Base-by-base conservation (phyloP, 1,140 invertebrate genomes). In the Camponotus pennsylvanicus region DNA sequence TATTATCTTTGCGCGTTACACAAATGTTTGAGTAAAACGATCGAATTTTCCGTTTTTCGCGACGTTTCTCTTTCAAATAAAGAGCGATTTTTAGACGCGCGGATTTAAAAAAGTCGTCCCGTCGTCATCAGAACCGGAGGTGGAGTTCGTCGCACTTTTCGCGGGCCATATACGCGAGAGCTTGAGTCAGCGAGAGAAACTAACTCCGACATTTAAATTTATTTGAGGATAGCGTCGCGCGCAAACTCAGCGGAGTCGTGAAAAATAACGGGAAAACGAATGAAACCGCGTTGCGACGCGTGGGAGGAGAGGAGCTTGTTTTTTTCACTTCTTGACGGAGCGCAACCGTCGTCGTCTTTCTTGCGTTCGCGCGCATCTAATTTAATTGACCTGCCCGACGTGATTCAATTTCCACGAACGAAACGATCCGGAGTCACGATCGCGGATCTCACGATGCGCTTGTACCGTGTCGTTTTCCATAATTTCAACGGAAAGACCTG, bases 141-240 rank as follows among this genome's bases (percentile, higher is more conserved):
- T 55, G 34, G 27, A 27, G 37, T 66, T n/a, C 42, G 34, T 34
- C 18, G 67, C 52, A 82, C 52, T 82, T 82, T 71, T 42, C 64
- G 64, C 77, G 15, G 49, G 13, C 34, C 9, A 57, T 70, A 27
- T 55, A 55, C 34, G 63, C n/a, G 37, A 27, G 78, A 57, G 32
- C 15, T 66, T 70, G 78, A 80, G 49, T 83, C 69, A 49, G 69
- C 66, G 63, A 4, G 61, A 67, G n/a, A 45, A 52, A 18, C 67
- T 18, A 49, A 57, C 49, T 73, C 69, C 69, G 69, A 83, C 55
- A 63, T 75, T 83, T 73, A 75, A 83, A 83, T 83, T 83, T 73
- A 73, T 83, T 75, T 70, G 55, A 32, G 18, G 27, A 73, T 79
- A 61, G 55, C 40, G 37, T 71, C 13, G 78, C 52, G 34, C n/a